phyloP scores from a whole-genome alignment of 2,888 invertebrate species.

The Drosophila trichaetosa region DNA sequence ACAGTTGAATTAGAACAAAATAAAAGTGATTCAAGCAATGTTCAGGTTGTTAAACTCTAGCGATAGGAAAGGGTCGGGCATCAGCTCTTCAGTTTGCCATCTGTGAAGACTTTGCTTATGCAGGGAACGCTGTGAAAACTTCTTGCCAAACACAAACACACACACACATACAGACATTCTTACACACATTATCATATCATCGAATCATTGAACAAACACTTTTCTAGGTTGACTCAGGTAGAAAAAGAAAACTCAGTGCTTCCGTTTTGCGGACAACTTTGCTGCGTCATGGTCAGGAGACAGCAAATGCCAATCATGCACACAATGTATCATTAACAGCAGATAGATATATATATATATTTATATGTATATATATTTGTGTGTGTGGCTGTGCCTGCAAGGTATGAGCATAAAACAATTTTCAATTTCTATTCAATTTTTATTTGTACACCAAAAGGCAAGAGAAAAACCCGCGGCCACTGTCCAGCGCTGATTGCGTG shows the following conservation, averaged over 20 bases:
- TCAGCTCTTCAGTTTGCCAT: constrained; percentile 15
- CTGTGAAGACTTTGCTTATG: constrained; percentile 54
- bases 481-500: constrained; percentile 57
- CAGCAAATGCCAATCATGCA: constrained; percentile 75
- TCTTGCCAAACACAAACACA: constrained; percentile 24
- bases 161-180: constrained; percentile 1
- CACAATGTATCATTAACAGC: constrained; percentile 59
- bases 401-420: constrained; percentile 66
- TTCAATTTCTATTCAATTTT: constrained; percentile 78
- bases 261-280: constrained; percentile 65
- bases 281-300: constrained; percentile 65
- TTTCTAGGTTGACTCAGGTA: constrained; percentile 50
- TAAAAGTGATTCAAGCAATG: background rate
- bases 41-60: constrained; percentile 51
- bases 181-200: constrained; percentile 41
- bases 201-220: constrained; percentile 68
- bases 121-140: constrained; percentile 62
- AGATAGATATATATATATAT: constrained; percentile 9
- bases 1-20: constrained; percentile 7
- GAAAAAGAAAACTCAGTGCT: constrained; percentile 71
- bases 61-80: constrained; percentile 1
- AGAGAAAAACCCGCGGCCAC: constrained; percentile 43
- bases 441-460: constrained; percentile 55
- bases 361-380: background rate
- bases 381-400: constrained; percentile 15